These are phyloP conservation scores for Halichoerus grypus DNA, from an alignment of 2,113 vertebrate genomes.

Conservation along the genomic window DNA sequence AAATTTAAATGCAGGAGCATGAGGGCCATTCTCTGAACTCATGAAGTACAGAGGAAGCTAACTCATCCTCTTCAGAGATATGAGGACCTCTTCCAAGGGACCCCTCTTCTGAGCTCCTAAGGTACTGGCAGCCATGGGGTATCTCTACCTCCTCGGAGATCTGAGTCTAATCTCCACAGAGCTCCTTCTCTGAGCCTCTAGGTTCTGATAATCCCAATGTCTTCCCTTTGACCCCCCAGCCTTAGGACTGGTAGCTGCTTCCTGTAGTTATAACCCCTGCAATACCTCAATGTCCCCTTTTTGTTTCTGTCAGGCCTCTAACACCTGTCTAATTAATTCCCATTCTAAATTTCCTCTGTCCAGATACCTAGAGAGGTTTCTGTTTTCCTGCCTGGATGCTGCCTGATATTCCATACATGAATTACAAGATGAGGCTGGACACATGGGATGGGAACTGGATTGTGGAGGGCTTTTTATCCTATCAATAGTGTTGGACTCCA, in stretches of 20 bases:
- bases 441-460: background rate
- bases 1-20: background rate
- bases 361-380: background rate
- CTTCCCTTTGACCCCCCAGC: background rate
- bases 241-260: background rate
- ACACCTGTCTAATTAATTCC: background rate
- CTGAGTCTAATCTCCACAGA: background rate
- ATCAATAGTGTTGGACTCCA: background rate
- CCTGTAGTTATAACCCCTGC: background rate
- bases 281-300: background rate
- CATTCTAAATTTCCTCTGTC: background rate
- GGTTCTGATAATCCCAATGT: background rate
- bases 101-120: background rate
- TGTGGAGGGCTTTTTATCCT: background rate
- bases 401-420: background rate
- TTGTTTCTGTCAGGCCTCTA: background rate
- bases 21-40: background rate
- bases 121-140: background rate
- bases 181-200: background rate
- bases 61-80: background rate
- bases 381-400: background rate
- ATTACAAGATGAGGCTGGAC: background rate
- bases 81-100: background rate
- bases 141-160: background rate
- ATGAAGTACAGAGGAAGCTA: background rate